Evolutionary conservation across 1,140 invertebrate genomes (phyloP), one percentile per base, ranked within the genome.

Genomic region (Ips typographus): DNA sequence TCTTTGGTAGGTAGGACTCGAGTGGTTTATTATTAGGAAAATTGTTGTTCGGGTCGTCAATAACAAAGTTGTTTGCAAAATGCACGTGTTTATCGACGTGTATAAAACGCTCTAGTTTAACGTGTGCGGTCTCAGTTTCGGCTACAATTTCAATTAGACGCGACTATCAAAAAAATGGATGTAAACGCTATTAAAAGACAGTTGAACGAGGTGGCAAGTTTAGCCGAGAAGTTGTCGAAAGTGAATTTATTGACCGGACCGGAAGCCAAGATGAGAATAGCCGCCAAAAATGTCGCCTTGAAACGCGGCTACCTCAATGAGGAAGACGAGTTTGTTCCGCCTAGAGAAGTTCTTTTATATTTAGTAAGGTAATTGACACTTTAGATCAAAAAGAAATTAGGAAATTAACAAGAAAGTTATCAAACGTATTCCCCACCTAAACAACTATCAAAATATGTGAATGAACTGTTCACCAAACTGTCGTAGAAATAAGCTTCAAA

Each of bases 291-390:
- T 73, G 73, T 84, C 61, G 83, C 84, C 79, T 77, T 85, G 41
- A 80, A 82, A 60, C 77, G 81, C 60, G 82, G 78, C 4, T 71
- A 77, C 65, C 43, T 71, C 58, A 77, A 82, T 51, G 74, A 80
- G 22, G 74, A 72, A 3, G 74, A 74, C 22, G 72, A 72, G 51
- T 87, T 85, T 77, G 83, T 86, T 63, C 86, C 86, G 40, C 87
- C 87, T n/a, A 86, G 84, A 72, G 83, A 87, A 63, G 77, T 88
- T 53, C 80, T 88, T 39, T 77, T 87, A 49, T 87, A 87, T 79
- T 80, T 88, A 66, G 86, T 87, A 76, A 86, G 87, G 87, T 88
- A 82, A 85, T 8, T 22, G 22, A 22, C 22, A 22, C 22, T 22
- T 22, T 22, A 22, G 22, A 22, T 22, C 22, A 22, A 22, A 22